phyloP scores from a whole-genome alignment of 2,113 vertebrate species.

The Laticauda colubrina region DNA sequence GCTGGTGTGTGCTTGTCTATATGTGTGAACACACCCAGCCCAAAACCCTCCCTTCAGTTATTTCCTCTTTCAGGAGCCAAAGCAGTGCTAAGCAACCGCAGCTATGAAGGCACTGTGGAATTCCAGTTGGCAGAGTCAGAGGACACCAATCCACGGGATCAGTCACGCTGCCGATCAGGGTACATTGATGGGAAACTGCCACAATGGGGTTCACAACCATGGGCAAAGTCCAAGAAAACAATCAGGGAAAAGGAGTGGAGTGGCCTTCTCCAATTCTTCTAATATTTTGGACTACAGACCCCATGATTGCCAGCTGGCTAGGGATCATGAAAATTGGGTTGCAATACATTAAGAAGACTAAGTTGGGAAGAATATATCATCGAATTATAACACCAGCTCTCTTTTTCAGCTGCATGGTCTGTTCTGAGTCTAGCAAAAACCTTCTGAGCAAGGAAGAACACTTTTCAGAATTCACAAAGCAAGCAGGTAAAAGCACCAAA shows the following conservation, averaged over 20 bases:
- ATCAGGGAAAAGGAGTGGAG: no score
- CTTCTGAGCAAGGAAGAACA: constrained; percentile 39
- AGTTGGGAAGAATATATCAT: neutral
- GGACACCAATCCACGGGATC: neutral
- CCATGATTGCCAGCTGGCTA: neutral
- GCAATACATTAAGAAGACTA: neutral
- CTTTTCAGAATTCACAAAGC: neutral
- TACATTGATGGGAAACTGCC: neutral
- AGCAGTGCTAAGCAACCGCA: constrained; percentile 7
- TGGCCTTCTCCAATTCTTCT: neutral
- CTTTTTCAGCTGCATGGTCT: constrained; percentile 72
- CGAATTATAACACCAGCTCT: neutral
- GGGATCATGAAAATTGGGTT: neutral
- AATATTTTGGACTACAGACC: neutral
- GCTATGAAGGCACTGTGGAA: constrained; percentile 25
- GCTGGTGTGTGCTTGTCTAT: neutral
- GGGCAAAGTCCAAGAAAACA: neutral
- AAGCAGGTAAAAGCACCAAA: neutral
- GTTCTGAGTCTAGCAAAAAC: constrained; percentile 72
- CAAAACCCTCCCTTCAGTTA: neutral
- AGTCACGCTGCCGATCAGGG: constrained; percentile 22
- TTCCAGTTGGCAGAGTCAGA: constrained; percentile 1
- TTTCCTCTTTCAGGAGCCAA: constrained; percentile 1
- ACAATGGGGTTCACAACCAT: neutral
- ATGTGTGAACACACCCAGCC: neutral